Evolutionary conservation across 1,140 invertebrate species (phyloP), one percentile per base, ranked within the genome.

Genomic region (Onthophagus taurus): DNA sequence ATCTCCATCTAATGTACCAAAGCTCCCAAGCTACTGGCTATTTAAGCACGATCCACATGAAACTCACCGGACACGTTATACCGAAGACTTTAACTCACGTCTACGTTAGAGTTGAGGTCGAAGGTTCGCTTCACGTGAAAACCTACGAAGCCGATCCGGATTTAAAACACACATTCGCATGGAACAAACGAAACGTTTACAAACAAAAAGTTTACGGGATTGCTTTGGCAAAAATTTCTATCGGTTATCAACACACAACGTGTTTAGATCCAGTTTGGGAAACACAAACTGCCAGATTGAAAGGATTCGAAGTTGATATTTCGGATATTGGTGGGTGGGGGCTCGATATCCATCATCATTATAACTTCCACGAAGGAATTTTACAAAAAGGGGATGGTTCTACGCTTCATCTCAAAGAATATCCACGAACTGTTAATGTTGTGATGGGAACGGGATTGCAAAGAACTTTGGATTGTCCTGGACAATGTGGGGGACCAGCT

Each of bases 251-350:
- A 66, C 95, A 97, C 60, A 78, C 77, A 9, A 82, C 78, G 8
- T 98, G 95, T 67, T 66, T 72, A 2, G 76, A 81, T 26, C 79
- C 92, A 1, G 83, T 96, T 30, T 97, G 94, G 94, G 89, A 92
- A 53, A 89, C 86, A 1, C 85, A 92, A 62, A 94, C 89, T 6
- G 88, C 89, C 2, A 89, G 83, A 13, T 68, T 98, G 47, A 85
- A 91, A 64, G 96, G 94, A n/a, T 96, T 95, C 68, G 91, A 97
- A 63, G 88, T 97, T 20, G 89, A 94, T 51, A 95, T 96, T 44
- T 94, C 93, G 0, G 90, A 96, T 61, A 87, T 98, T 31, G 93
- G 93, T 1, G 92, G 90, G 8, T 98, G 94, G 95, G 94, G 94
- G 43, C 68, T 99, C 13, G 88, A 97, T 60, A 93, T 97, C 42